phyloP scores from a whole-genome alignment of 2,888 invertebrate species.

The Endotricha flammealis region DNA sequence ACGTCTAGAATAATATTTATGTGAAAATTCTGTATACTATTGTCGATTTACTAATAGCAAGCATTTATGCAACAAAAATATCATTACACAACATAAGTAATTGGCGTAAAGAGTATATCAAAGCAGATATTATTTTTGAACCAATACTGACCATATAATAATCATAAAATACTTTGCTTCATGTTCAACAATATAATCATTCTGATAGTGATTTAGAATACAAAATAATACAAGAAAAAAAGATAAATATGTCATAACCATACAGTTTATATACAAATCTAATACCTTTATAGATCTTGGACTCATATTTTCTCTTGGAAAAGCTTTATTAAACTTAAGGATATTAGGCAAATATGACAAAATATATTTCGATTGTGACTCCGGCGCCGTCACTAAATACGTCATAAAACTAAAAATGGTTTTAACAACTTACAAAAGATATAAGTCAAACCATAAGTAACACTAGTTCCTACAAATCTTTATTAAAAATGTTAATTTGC shows the following conservation, averaged over 20 bases:
- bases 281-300: constrained; percentile 41
- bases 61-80: constrained; percentile 15
- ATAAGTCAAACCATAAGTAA: constrained; percentile 73
- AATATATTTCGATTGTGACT: constrained; percentile 59
- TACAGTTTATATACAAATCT: constrained; percentile 44
- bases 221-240: constrained; percentile 45
- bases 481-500: constrained; percentile 73
- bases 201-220: constrained; percentile 56
- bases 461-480: constrained; percentile 68
- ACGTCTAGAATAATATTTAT: constrained; percentile 18
- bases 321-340: constrained; percentile 35
- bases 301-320: constrained; percentile 37
- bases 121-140: constrained; percentile 17
- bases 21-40: constrained; percentile 21
- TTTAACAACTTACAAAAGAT: constrained; percentile 70
- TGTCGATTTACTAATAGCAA: constrained; percentile 16
- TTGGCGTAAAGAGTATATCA: too few relatives aligned
- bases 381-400: constrained; percentile 61
- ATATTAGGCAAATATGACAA: constrained; percentile 45
- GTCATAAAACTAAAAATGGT: constrained; percentile 71
- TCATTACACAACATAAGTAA: constrained; percentile 18
- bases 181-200: constrained; percentile 61
- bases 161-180: constrained; percentile 56
- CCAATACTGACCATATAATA: constrained; percentile 32
- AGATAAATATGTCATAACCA: constrained; percentile 43